These are phyloP conservation scores for Acleris sparsana DNA, from an alignment of 2,888 invertebrate genomes.

Conservation along the genomic window DNA sequence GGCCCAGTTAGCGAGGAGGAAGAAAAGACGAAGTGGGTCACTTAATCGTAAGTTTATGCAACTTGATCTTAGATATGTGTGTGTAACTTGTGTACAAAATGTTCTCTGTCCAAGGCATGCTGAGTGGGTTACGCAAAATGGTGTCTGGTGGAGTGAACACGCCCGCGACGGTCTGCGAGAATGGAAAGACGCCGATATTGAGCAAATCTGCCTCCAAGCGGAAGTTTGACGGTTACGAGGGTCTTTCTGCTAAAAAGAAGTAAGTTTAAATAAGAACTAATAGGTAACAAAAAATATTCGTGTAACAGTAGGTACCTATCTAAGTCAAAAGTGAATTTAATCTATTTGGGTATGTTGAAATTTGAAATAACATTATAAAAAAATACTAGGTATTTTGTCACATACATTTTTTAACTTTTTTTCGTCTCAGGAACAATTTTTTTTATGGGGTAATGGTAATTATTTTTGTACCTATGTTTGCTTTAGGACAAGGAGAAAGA, in stretches of 20 bases:
- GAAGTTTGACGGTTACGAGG: conserved; percentile 83
- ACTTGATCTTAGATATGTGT: conserved; percentile 14
- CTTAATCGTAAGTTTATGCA: conserved; percentile 87
- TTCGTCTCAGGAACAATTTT: no score
- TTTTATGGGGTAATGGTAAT: no score
- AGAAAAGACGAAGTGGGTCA: conserved; percentile 93
- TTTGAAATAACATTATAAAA: no score
- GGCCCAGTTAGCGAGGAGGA: conserved; percentile 83
- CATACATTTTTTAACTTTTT: no score
- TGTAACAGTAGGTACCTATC: no score
- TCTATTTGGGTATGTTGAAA: no score
- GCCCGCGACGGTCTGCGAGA: conserved; percentile 71
- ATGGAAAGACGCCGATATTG: conserved; percentile 82
- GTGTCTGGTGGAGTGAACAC: conserved; percentile 86
- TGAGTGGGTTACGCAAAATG: conserved; percentile 90
- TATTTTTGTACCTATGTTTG: no score
- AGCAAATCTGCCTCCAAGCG: conserved; percentile 86
- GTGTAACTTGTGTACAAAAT: conserved; percentile 25
- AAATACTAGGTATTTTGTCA: no score
- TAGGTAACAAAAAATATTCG: no score
- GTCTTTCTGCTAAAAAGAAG: conserved; percentile 88
- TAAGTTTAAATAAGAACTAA: conserved; percentile 51
- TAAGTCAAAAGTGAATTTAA: no score
- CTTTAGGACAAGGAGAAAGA: no score
- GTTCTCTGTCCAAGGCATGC: conserved; percentile 84